Base-by-base conservation (phyloP, 2,113 vertebrate species). In the Trogon melanurus region DNA sequence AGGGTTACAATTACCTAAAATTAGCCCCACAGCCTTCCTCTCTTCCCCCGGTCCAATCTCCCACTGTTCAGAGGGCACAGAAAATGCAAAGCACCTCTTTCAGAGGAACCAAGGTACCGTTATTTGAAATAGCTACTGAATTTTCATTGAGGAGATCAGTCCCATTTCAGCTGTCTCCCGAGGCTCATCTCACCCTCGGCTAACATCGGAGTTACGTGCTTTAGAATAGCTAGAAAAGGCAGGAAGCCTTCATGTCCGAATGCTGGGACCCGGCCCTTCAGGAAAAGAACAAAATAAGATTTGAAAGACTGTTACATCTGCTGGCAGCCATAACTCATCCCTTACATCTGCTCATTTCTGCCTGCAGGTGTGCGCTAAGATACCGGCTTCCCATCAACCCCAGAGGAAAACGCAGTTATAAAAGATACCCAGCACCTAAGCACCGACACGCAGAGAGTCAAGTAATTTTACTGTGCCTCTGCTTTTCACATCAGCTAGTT, bases 371-470 rank as follows among this genome's bases (percentile, higher is more conserved):
- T 16, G 18, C 45, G 13, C 26, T 10, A 36, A 82, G 54, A 25
- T 16, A 79, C 36, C 44, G 57, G 30, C 14, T 62, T 25, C 44
- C 62, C 51, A 30, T 5, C 34, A 85, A 75, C 23, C 47, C 57
- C 23, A 1, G 1, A 62, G 48, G 44, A 51, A 21, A 27, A n/a
- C 0, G 4, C 53, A 60, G 15, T 13, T 19, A 41, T 41, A 16
- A 23, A 34, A 71, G 41, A 17, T 22, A 45, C 38, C 30, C 41
- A 60, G 60, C 62, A 71, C 34, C 45, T 25, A 25, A 16, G 14
- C 27, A 47, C 14, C 12, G n/a, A 58, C 51, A 56, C 14, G 18
- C 1, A 1, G 45, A 7, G 0, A 57, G 32, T 3, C 26, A 48
- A 16, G 32, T 29, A 53, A 62, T 9, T 38, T 13, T 38, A 21